Evolutionary conservation across 2,888 invertebrate species (phyloP), one percentile per base, ranked within the genome.

Genomic region (Trachelus stipa): DNA sequence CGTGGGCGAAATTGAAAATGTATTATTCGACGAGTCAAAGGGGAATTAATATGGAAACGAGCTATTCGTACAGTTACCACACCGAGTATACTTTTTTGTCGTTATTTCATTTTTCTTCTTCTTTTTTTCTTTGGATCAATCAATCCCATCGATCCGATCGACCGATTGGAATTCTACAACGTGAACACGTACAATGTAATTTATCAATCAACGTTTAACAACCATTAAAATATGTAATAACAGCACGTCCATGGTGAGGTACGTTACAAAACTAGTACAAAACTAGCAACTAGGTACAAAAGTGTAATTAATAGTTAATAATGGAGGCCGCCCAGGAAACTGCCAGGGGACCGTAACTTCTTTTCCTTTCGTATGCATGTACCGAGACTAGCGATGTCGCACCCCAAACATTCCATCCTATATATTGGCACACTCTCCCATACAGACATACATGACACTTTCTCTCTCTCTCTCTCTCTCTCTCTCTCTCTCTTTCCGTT

Each of bases 271-370:
- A 93, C 93, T 93, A 92, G 93, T 93, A 93, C 91, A 93, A 93
- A 93, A 93, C 93, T 93, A 93, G 92, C 92, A 91, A 91, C 93
- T 93, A 93, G 92, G 92, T 93, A 92, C 92, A 92, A 93, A 93
- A 93, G 88, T 89, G 87, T 88, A 90, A 89, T 87, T 86, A 90
- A 87, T 86, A 83, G 78, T 89, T 87, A 87, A 87, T 88, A 88
- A 88, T 86, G 87, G 81, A 88, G 87, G 88, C 87, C 88, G 85
- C 87, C 87, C 87, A 85, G 85, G 84, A 88, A 88, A 89, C 87
- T 88, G 86, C 86, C 89, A 88, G 87, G 56, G 88, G 87, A 89
- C 87, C 87, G 87, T 82, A 83, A 40, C 34, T 75, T 23, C 73
- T 80, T 31, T 81, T 37, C 73, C 69, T 56, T 78, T 69, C 40